phyloP scores from a whole-genome alignment of 2,888 invertebrate genomes.

The Ennomos quercinarius region DNA sequence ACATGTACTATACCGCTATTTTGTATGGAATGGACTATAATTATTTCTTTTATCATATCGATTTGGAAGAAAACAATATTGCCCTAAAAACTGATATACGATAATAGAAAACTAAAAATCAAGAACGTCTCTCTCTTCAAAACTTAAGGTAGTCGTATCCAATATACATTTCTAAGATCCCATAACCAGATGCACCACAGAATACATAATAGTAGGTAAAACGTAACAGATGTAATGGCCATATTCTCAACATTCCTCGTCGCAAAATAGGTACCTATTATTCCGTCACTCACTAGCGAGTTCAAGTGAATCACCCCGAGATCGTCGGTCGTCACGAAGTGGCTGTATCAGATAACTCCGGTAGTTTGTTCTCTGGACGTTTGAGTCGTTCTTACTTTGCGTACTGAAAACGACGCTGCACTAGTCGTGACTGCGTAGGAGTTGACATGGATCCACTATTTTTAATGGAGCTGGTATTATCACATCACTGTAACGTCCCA shows the following conservation, averaged over 20 bases:
- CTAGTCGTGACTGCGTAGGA: conserved; percentile 76
- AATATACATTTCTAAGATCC: too few species aligned
- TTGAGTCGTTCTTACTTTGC: conserved; percentile 74
- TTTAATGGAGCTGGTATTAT: conserved; percentile 37
- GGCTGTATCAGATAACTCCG: conserved; percentile 79
- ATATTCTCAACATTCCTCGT: neutral
- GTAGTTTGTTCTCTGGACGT: conserved; percentile 77
- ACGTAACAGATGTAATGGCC: conserved; percentile 5
- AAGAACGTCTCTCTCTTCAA: too few species aligned
- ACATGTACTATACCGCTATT: too few species aligned
- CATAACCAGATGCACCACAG: too few species aligned
- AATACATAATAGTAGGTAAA: too few species aligned
- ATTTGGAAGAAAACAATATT: too few species aligned
- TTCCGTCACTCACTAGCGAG: conserved; percentile 39
- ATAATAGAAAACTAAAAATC: too few species aligned
- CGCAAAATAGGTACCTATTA: conserved; percentile 23
- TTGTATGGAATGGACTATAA: too few species aligned
- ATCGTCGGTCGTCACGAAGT: conserved; percentile 74
- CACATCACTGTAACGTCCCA: too few species aligned
- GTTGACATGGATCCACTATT: conserved; percentile 50
- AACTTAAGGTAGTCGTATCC: too few species aligned
- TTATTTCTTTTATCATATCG: too few species aligned
- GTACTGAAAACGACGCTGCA: conserved; percentile 55
- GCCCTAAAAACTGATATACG: too few species aligned
- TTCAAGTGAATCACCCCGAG: conserved; percentile 59